Percentiles rank a stretch among this genome's conserved stretches.
These are phyloP conservation scores for Stichodactyla helianthus DNA, from an alignment of 64 coral and sea anemone species.

Conservation along the genomic window DNA sequence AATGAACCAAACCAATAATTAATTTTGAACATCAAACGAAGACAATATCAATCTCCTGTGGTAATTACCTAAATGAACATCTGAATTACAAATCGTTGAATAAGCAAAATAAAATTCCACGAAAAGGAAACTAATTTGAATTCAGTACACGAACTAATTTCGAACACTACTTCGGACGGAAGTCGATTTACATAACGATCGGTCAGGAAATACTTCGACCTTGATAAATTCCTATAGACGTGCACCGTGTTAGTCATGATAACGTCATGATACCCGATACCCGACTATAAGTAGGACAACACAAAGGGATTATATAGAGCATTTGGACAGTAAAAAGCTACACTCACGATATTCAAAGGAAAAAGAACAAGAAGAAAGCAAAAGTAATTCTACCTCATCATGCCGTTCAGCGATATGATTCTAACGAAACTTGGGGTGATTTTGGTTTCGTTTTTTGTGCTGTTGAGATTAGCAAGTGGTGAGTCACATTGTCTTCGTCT, in stretches of 20 bases:
- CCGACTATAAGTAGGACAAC: neutral
- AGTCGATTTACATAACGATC: neutral
- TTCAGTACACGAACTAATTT: no score
- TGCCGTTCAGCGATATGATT: neutral
- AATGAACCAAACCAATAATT: no score
- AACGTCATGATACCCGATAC: neutral
- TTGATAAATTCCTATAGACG: neutral
- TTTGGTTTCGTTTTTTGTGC: neutral
- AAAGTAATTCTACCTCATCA: neutral
- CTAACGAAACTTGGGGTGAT: neutral
- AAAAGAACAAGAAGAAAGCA: neutral
- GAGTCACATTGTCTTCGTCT: neutral
- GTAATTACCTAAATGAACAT: no score
- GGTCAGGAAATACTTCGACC: neutral
- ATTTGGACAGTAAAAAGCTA: neutral
- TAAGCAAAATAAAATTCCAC: no score
- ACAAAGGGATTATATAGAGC: neutral
- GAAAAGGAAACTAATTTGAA: no score
- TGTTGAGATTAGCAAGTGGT: neutral
- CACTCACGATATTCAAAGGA: neutral
- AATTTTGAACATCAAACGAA: no score
- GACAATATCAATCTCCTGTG: no score
- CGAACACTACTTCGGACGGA: neutral
- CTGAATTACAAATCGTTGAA: no score
- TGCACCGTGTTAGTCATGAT: neutral